A percentile compares a stretch with the other conserved stretches of the same genome.
These are phyloP conservation scores for Lamellibrachia luymesi DNA, from an alignment of 1,140 invertebrate species.

Conservation along the genomic window DNA sequence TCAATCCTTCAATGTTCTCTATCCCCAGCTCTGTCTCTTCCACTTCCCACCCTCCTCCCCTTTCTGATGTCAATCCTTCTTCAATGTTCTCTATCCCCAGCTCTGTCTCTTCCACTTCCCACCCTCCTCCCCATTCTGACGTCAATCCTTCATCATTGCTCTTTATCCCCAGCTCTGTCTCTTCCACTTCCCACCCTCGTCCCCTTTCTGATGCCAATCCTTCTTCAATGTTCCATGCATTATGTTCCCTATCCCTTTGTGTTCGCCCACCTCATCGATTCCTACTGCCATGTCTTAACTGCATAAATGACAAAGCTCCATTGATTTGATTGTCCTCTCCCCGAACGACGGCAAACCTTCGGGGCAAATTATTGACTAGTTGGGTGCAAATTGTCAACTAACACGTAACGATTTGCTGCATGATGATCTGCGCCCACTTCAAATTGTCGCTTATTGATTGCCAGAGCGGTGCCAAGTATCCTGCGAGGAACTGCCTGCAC, in stretches of 20 bases:
- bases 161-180: too few species aligned
- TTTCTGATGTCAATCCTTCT: too few species aligned
- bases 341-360: neutral
- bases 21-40: too few species aligned
- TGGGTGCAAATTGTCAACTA: neutral
- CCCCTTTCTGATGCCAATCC: too few species aligned
- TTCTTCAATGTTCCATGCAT: neutral
- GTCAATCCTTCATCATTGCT: too few species aligned
- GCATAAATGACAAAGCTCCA: neutral
- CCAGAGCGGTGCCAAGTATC: neutral
- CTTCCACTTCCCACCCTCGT: too few species aligned
- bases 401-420: neutral
- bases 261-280: neutral
- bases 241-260: neutral
- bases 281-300: neutral
- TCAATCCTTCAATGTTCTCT: too few species aligned
- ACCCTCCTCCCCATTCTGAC: too few species aligned
- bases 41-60: too few species aligned
- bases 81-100: too few species aligned
- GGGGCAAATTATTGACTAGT: neutral
- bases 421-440: neutral
- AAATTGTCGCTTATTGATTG: neutral
- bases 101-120: too few species aligned
- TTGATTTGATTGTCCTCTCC: neutral
- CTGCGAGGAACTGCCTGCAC: neutral